phyloP scores from a whole-genome alignment of 2,113 vertebrate genomes.

The Takifugu bimaculatus region DNA sequence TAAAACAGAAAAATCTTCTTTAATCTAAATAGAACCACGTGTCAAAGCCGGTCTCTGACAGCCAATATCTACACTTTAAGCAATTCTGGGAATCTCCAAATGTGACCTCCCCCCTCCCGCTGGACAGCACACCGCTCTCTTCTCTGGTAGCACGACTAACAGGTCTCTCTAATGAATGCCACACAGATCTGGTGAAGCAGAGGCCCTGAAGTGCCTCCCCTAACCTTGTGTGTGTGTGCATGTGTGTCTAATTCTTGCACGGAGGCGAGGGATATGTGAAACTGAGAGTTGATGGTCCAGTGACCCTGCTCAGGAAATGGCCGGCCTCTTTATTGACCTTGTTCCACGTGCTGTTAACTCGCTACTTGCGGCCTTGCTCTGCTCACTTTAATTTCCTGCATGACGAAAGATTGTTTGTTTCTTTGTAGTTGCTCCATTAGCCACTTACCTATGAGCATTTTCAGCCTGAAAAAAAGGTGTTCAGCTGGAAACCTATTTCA shows the following conservation, averaged over 20 bases:
- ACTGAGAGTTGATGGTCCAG: constrained; percentile 40
- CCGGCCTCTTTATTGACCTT: constrained; percentile 40
- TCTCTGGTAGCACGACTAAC: constrained; percentile 3
- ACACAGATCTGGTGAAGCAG: constrained; percentile 32
- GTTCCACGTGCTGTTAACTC: constrained; percentile 48
- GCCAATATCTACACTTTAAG: not conserved
- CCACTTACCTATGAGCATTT: constrained; percentile 12
- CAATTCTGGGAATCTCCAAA: not conserved
- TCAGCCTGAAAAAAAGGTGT: not conserved
- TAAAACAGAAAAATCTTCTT: too few species aligned
- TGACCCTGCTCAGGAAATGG: constrained; percentile 40
- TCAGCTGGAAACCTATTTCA: not conserved
- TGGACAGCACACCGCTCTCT: not conserved
- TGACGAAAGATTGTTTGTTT: constrained; percentile 48
- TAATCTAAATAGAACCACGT: too few species aligned
- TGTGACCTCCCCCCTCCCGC: not conserved
- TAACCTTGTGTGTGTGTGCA: constrained; percentile 21
- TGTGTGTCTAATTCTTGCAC: constrained; percentile 34
- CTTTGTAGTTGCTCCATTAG: constrained; percentile 20
- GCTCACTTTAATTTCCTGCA: constrained; percentile 53
- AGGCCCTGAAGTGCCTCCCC: constrained; percentile 25
- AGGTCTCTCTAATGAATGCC: constrained; percentile 15
- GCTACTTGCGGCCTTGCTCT: constrained; percentile 50
- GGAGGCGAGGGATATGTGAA: constrained; percentile 39
- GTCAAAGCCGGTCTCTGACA: not conserved